Evolutionary conservation across 1,140 invertebrate species (phyloP).

Genomic region (Bombus superbus): DNA sequence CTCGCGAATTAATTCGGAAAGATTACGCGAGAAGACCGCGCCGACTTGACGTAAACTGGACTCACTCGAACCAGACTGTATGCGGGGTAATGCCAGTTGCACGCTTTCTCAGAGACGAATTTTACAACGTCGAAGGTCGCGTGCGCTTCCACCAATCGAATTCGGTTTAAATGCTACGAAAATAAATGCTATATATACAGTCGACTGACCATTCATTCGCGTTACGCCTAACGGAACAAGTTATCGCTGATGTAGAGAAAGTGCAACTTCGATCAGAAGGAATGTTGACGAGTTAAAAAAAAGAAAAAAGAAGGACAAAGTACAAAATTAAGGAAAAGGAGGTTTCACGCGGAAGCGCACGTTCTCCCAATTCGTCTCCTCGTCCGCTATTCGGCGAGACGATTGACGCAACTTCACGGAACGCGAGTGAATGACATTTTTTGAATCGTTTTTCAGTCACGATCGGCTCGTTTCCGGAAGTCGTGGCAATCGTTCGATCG

Average conservation of each 20-base stretch:
- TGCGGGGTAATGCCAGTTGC: conserved; percentile 81
- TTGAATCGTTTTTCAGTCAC: not conserved
- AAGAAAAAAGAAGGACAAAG: not conserved
- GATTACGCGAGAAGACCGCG: not conserved
- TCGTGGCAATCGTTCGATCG: conserved; percentile 33
- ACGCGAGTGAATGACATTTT: not conserved
- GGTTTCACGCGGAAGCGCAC: conserved; percentile 34
- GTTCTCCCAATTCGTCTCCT: conserved; percentile 52
- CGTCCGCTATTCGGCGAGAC: conserved; percentile 7
- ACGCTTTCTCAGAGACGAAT: conserved; percentile 67
- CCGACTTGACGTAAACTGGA: conserved; percentile 19
- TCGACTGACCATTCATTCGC: not conserved
- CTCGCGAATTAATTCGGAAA: not conserved
- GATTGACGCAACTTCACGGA: conserved; percentile 11
- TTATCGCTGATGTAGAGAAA: not conserved
- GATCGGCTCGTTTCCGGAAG: not conserved
- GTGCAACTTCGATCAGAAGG: not conserved
- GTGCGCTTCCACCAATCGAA: conserved; percentile 19
- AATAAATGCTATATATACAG: conserved; percentile 6
- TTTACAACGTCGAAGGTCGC: not conserved
- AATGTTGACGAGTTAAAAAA: conserved; percentile 1
- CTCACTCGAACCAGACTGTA: conserved; percentile 22
- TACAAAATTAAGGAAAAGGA: not conserved
- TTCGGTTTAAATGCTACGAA: conserved; percentile 3
- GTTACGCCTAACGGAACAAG: not conserved